Percentiles rank a stretch among this genome's conserved stretches.
phyloP scores from a whole-genome alignment of 2,888 invertebrate genomes.

The Coecobrya sp. region DNA sequence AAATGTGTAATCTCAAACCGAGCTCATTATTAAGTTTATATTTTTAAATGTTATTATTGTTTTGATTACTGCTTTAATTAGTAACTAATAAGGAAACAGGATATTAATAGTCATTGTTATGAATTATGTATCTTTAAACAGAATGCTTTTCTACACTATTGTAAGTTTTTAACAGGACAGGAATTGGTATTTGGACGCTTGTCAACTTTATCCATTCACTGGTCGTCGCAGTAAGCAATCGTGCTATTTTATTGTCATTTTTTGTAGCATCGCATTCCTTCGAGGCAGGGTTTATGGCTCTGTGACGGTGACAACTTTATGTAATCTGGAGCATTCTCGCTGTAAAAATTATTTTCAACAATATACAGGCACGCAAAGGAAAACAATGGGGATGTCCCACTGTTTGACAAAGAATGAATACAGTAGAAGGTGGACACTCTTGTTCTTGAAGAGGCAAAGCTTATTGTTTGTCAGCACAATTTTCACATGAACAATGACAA shows the following conservation, averaged over 20 bases:
- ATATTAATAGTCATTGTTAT: too few species aligned
- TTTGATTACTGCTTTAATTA: background rate
- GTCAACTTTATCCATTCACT: background rate
- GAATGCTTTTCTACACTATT: too few species aligned
- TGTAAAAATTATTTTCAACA: conserved; percentile 69
- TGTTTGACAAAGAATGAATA: conserved; percentile 65
- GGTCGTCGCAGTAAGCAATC: conserved; percentile 26
- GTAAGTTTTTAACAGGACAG: too few species aligned
- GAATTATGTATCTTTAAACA: too few species aligned
- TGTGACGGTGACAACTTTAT: conserved; percentile 77
- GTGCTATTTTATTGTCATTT: conserved; percentile 33
- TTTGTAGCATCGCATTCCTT: conserved; percentile 61
- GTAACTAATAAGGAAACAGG: background rate
- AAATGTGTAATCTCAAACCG: too few species aligned
- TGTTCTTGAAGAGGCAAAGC: conserved; percentile 14
- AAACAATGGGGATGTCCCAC: conserved; percentile 74
- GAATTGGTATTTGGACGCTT: too few species aligned
- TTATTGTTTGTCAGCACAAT: conserved; percentile 63
- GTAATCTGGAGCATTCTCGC: conserved; percentile 75
- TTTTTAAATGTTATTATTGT: background rate
- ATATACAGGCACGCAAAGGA: background rate
- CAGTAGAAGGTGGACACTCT: conserved; percentile 50
- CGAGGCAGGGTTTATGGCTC: conserved; percentile 1
- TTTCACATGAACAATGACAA: conserved; percentile 31
- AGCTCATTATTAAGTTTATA: background rate